Conservation (phyloP, 2,797 vertebrate species). For the Ammospiza maritima region DNA sequence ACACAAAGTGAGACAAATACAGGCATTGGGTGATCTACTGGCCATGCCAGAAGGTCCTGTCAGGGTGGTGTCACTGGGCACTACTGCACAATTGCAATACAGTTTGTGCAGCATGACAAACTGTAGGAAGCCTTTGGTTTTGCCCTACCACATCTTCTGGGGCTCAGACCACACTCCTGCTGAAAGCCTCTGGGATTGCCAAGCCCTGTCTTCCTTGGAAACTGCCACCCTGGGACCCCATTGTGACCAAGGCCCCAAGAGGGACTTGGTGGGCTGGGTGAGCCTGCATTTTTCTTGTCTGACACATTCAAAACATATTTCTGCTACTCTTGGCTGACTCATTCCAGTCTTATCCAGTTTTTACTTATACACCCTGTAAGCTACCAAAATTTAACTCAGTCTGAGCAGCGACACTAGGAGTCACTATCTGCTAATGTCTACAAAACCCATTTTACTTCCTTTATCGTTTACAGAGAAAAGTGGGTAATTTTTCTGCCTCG, state of each 20-base stretch:
- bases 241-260: rapidly evolving
- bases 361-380: background rate
- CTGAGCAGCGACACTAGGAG: background rate
- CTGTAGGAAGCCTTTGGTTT: background rate
- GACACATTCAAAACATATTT: background rate
- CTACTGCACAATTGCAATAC: rapidly evolving
- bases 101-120: background rate
- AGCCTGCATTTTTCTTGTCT: background rate
- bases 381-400: background rate
- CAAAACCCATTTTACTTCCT: background rate
- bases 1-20: background rate
- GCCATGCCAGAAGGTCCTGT: background rate
- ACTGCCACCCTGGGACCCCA: background rate
- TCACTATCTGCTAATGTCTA: background rate
- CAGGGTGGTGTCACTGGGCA: rapidly evolving
- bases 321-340: background rate
- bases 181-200: background rate
- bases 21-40: no score
- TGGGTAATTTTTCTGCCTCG: background rate
- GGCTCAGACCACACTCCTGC: background rate
- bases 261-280: rapidly evolving
- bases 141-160: background rate
- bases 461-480: background rate
- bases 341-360: background rate
- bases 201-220: rapidly evolving